Evolutionary conservation across 2,797 vertebrate genomes (phyloP).

Genomic region (Anabacerthia variegaticeps): DNA sequence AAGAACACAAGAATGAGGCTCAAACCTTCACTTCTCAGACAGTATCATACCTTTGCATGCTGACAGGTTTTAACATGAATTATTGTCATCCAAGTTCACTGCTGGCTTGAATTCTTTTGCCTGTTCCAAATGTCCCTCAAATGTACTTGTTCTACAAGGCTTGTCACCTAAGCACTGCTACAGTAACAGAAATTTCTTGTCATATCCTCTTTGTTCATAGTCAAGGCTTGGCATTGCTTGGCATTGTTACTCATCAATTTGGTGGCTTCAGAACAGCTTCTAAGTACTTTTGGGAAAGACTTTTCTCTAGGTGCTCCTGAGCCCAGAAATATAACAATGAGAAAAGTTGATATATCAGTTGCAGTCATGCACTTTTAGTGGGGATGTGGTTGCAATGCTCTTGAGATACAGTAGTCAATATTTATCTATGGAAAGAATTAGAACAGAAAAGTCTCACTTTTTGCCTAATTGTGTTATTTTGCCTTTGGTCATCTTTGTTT

Average conservation of each 20-base stretch:
- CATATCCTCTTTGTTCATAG: background rate
- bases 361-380: background rate
- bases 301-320: slow-evolving; percentile 26
- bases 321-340: background rate
- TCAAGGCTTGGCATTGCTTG: background rate
- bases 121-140: slow-evolving; percentile 24
- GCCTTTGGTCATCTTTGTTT: slow-evolving; percentile 33
- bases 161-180: slow-evolving; percentile 36
- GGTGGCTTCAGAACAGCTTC: slow-evolving; percentile 9
- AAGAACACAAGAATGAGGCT: background rate
- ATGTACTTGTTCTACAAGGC: slow-evolving; percentile 51
- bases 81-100: slow-evolving; percentile 20
- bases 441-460: background rate
- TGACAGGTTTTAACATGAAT: slow-evolving; percentile 33
- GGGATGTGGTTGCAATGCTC: background rate
- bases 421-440: background rate
- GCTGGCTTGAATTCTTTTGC: slow-evolving; percentile 14
- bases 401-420: background rate
- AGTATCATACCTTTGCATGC: background rate
- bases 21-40: slow-evolving; percentile 8
- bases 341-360: background rate
- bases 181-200: slow-evolving; percentile 25
- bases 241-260: slow-evolving; percentile 29
- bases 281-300: background rate
- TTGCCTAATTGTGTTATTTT: background rate